Evolutionary conservation across 92 coral and sea anemone species (phyloP).

Genomic region (Epizoanthus ramosus): DNA sequence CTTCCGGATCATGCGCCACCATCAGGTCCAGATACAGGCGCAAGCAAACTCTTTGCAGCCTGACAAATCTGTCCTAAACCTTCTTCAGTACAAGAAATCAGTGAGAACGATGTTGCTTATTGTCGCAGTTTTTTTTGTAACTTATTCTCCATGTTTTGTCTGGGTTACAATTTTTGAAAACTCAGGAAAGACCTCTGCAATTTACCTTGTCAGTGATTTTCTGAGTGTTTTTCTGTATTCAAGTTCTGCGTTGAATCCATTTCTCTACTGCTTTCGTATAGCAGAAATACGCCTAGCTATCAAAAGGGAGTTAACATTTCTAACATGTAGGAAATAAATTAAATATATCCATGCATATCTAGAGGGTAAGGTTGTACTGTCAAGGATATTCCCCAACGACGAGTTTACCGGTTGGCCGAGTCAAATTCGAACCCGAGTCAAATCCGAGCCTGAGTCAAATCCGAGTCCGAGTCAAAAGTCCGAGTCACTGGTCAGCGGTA

Average conservation of each 20-base stretch:
- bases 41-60: neutral
- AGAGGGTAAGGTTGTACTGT: too few species aligned
- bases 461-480: too few species aligned
- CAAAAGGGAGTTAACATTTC: neutral
- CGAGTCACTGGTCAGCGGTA: too few species aligned
- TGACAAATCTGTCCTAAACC: neutral
- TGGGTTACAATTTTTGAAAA: too few species aligned
- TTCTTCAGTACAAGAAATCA: slow-evolving; percentile 4
- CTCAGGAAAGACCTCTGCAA: too few species aligned
- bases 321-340: neutral
- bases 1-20: neutral
- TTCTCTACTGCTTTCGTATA: slow-evolving; percentile 5
- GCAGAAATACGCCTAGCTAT: slow-evolving; percentile 25
- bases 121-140: neutral
- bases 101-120: neutral
- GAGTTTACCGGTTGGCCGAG: too few species aligned
- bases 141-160: slow-evolving; percentile 9
- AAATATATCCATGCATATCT: neutral
- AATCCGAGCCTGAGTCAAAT: too few species aligned
- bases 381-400: too few species aligned
- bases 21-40: neutral
- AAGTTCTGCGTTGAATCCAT: slow-evolving; percentile 20
- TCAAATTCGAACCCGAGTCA: too few species aligned
- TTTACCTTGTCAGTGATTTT: neutral
- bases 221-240: neutral